phyloP scores from a whole-genome alignment of 2,797 vertebrate genomes.

The Sebastes hopkinsi region DNA sequence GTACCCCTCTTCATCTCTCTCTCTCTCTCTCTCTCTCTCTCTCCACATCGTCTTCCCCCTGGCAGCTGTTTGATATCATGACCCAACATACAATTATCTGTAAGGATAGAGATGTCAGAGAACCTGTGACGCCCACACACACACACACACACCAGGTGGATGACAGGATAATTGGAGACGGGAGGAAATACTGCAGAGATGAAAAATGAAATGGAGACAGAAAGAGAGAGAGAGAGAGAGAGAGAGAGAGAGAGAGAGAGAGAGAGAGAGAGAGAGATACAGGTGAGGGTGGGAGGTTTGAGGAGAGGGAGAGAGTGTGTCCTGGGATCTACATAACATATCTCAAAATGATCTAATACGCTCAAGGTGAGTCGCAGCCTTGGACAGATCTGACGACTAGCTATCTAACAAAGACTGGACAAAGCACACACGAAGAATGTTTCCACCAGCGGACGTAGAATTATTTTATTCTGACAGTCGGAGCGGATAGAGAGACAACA shows the following conservation, averaged over 20 bases:
- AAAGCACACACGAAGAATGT: neutral
- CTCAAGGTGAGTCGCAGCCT: too few species aligned
- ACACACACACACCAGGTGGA: slow-evolving; percentile 6
- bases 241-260: too few species aligned
- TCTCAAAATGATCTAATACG: neutral
- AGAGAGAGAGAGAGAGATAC: too few species aligned
- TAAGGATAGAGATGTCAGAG: slow-evolving; percentile 36
- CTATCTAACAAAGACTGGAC: neutral
- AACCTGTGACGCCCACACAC: neutral
- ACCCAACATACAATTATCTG: slow-evolving; percentile 54
- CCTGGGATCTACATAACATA: neutral
- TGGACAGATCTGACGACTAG: neutral
- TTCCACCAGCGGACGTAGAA: neutral
- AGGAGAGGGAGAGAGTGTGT: neutral
- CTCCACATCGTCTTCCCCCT: neutral
- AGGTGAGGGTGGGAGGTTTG: neutral
- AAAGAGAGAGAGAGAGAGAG: neutral
- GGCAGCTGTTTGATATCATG: slow-evolving; percentile 45
- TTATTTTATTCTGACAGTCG: neutral
- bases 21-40: neutral
- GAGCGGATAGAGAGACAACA: neutral
- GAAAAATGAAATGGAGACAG: slow-evolving; percentile 6
- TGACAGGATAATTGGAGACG: slow-evolving; percentile 44
- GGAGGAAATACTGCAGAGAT: slow-evolving; percentile 24
- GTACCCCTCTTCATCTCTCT: neutral